A percentile compares a stretch with the other conserved stretches of the same genome.
phyloP scores from a whole-genome alignment of 92 coral and sea anemone species.

The Galaxea fascicularis region DNA sequence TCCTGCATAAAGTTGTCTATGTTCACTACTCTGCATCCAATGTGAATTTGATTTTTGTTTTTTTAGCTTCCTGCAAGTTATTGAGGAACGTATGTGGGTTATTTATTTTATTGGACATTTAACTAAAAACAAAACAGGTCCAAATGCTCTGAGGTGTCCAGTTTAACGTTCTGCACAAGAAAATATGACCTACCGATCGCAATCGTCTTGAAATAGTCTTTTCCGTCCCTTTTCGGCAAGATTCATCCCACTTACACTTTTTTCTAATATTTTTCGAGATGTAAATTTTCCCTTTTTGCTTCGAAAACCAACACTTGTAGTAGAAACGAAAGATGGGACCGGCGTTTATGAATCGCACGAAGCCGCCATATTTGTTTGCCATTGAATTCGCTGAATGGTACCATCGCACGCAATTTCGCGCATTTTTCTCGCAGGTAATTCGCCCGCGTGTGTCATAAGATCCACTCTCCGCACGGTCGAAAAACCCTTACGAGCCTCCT shows the following conservation, averaged over 20 bases:
- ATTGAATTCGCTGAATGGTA: too few relatives aligned
- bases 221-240: conserved; percentile 8
- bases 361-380: too few relatives aligned
- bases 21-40: conserved; percentile 3
- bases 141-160: not conserved
- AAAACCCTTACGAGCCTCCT: too few relatives aligned
- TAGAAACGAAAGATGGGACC: not conserved
- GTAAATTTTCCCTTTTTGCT: not conserved
- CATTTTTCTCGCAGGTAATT: too few relatives aligned
- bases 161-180: too few relatives aligned
- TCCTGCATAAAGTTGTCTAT: conserved; percentile 29
- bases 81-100: not conserved
- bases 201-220: too few relatives aligned
- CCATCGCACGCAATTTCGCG: too few relatives aligned
- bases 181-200: not conserved
- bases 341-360: too few relatives aligned
- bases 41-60: not conserved
- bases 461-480: too few relatives aligned
- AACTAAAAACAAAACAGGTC: not conserved
- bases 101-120: not conserved
- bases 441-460: too few relatives aligned
- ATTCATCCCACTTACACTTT: not conserved
- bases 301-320: not conserved
- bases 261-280: not conserved
- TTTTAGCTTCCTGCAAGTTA: not conserved